Conservation (phyloP, 2,888 invertebrate species). For the Scaeva pyrastri region DNA sequence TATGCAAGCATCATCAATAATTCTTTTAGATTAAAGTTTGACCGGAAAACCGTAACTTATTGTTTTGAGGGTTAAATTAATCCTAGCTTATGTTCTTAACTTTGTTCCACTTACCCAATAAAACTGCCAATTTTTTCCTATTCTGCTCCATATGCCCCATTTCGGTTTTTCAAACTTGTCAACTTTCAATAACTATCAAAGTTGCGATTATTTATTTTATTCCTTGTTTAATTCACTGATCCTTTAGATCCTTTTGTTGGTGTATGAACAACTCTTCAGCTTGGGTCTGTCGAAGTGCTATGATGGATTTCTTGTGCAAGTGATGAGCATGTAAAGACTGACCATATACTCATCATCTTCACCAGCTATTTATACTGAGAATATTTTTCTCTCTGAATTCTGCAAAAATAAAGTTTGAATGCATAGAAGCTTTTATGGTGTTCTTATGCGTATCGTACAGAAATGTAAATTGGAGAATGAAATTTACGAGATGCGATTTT, state of each 20-base stretch:
- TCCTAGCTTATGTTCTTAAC: conserved; percentile 1
- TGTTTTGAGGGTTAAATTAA: conserved; percentile 12
- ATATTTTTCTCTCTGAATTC: conserved; percentile 46
- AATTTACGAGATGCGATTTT: conserved; percentile 82
- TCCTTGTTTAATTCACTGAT: not conserved
- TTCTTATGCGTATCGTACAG: conserved; percentile 21
- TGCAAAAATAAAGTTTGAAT: conserved; percentile 16
- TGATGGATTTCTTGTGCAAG: conserved; percentile 63
- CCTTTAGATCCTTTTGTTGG: not conserved
- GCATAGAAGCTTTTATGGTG: conserved; percentile 22
- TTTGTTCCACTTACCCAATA: conserved; percentile 57
- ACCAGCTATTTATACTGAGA: conserved; percentile 71
- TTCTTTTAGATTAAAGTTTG: conserved; percentile 23
- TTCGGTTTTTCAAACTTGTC: conserved; percentile 22
- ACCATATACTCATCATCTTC: conserved; percentile 60
- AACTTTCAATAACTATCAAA: not conserved
- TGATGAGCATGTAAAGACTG: conserved; percentile 64
- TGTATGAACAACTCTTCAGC: too few species aligned
- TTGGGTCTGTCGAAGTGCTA: not conserved
- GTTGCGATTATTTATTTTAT: not conserved
- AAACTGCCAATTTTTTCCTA: conserved; percentile 53
- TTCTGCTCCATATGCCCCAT: conserved; percentile 48
- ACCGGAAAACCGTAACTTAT: conserved; percentile 69
- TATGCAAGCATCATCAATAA: conserved; percentile 57
- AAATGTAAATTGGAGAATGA: conserved; percentile 78